phyloP scores from a whole-genome alignment of 2,888 invertebrate genomes.

The Tolmerus cingulatus region DNA sequence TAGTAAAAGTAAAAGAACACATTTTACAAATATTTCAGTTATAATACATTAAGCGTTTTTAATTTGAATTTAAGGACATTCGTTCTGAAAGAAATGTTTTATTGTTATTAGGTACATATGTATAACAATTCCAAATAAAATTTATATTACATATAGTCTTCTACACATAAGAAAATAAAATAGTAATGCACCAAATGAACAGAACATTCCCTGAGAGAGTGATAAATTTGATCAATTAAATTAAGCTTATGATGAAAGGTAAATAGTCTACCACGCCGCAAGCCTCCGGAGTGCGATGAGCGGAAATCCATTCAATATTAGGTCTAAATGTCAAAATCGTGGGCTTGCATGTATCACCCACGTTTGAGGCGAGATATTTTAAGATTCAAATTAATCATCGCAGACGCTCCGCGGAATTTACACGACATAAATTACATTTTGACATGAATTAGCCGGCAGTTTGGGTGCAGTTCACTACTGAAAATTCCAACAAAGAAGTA shows the following conservation, averaged over 20 bases:
- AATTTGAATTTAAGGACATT: too few species aligned
- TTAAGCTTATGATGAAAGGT: neutral
- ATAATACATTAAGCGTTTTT: too few species aligned
- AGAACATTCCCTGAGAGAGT: neutral
- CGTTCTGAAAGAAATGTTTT: too few species aligned
- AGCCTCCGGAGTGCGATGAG: neutral
- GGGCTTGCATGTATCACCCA: neutral
- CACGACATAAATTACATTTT: neutral
- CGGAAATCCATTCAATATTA: neutral
- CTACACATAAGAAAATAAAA: too few species aligned
- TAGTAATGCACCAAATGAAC: too few species aligned
- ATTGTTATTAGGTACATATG: too few species aligned
- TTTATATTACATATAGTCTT: too few species aligned
- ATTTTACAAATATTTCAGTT: too few species aligned
- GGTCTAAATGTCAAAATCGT: neutral
- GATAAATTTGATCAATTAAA: neutral
- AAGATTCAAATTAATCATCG: neutral
- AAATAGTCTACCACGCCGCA: neutral
- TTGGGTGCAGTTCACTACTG: neutral
- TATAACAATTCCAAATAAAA: too few species aligned
- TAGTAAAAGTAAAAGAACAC: too few species aligned
- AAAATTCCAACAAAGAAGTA: neutral
- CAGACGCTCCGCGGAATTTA: neutral
- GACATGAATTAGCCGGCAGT: neutral
- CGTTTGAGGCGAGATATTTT: neutral